A percentile compares a stretch with the other conserved stretches of the same genome.
Evolutionary conservation across 2,113 vertebrate species (phyloP).

Genomic region (Corapipo altera): DNA sequence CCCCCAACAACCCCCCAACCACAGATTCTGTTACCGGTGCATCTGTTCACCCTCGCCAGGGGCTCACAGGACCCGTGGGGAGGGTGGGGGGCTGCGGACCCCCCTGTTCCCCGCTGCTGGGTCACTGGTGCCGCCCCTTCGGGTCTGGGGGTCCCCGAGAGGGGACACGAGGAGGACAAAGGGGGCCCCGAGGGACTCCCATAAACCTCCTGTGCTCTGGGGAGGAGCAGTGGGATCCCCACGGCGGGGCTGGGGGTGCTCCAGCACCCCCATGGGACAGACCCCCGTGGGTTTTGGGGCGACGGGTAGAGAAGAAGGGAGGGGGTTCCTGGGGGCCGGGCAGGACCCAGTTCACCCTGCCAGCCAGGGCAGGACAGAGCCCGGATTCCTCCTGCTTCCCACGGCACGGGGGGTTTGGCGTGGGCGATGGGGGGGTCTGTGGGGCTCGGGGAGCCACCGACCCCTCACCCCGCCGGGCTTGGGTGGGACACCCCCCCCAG

Average conservation of each 20-base stretch:
- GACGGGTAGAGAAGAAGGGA: background rate
- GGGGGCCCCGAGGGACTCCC: background rate
- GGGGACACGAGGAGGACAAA: background rate
- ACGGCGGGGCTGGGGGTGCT: background rate
- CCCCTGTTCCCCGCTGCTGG: rapidly evolving
- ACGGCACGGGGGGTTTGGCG: background rate
- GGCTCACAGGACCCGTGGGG: rapidly evolving
- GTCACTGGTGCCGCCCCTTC: background rate
- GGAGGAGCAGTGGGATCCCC: background rate
- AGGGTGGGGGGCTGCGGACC: background rate
- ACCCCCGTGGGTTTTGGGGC: background rate
- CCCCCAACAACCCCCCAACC: no score
- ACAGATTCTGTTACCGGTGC: rapidly evolving
- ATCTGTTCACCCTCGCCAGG: background rate
- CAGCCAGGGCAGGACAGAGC: background rate
- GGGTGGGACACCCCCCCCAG: background rate
- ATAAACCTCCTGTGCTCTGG: background rate
- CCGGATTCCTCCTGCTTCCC: background rate
- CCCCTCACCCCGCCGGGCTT: background rate
- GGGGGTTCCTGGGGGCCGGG: background rate
- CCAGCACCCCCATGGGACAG: background rate
- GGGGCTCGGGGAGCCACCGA: background rate
- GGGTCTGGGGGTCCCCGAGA: background rate
- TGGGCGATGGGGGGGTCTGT: background rate
- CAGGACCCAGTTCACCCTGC: rapidly evolving